Evolutionary conservation across 2,113 vertebrate species (phyloP).

Genomic region (Menura novaehollandiae): DNA sequence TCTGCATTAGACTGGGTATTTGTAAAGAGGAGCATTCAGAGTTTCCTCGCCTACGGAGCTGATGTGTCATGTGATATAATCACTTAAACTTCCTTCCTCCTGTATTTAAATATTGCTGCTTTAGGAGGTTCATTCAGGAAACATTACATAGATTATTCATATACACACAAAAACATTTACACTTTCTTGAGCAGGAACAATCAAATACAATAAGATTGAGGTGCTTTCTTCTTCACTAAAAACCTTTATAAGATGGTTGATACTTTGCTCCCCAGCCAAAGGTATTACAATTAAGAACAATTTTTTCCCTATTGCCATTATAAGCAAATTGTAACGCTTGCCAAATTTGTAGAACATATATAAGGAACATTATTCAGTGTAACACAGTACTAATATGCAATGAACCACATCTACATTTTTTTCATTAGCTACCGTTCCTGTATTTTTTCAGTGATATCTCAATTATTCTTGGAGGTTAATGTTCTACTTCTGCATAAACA

Average conservation of each 20-base stretch:
- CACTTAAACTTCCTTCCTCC: not conserved
- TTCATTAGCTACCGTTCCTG: conserved; percentile 58
- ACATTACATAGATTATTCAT: conserved; percentile 25
- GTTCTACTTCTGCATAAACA: not conserved
- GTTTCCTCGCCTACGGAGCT: not conserved
- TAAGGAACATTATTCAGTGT: conserved; percentile 43
- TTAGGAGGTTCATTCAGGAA: conserved; percentile 1
- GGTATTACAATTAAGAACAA: conserved; percentile 53
- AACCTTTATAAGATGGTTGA: not conserved
- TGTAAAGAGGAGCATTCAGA: not conserved
- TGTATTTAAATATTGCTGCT: not conserved
- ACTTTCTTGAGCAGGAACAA: conserved; percentile 29
- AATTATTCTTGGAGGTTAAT: conserved; percentile 21
- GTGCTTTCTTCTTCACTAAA: conserved; percentile 36
- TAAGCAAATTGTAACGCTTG: conserved; percentile 51
- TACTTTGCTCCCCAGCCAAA: conserved; percentile 11
- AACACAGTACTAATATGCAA: conserved; percentile 45
- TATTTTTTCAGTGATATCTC: conserved; percentile 52
- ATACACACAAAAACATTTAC: conserved; percentile 14
- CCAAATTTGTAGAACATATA: conserved; percentile 50
- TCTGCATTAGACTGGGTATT: not conserved
- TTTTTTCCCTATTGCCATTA: conserved; percentile 56
- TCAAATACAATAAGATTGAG: conserved; percentile 12
- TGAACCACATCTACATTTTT: conserved; percentile 65
- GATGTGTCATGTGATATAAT: not conserved